Percentiles rank a stretch among this genome's conserved stretches.
phyloP scores from a whole-genome alignment of 2,113 vertebrate genomes.

The Neofelis nebulosa region DNA sequence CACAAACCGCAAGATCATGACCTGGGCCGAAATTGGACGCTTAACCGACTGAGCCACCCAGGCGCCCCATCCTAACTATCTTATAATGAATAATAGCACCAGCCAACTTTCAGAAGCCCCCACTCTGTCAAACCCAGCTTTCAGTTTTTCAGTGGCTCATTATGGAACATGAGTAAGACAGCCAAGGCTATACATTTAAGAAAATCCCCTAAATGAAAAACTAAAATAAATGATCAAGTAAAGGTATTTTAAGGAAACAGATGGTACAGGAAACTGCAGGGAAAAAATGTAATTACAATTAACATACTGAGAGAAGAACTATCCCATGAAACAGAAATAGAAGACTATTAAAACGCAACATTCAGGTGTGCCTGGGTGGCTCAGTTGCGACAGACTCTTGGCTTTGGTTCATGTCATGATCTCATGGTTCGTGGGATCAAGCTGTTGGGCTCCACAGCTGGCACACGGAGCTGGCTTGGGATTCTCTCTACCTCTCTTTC shows the following conservation, averaged over 20 bases:
- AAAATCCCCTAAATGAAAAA: conserved; percentile 41
- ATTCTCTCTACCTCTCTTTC: no score
- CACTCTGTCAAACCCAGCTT: neutral
- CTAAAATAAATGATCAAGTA: conserved; percentile 10
- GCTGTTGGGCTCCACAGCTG: no score
- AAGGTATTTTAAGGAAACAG: conserved; percentile 28
- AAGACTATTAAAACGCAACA: neutral
- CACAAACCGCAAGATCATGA: no score
- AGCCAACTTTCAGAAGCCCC: neutral
- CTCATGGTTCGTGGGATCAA: neutral
- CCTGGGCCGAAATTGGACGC: no score
- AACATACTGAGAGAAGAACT: conserved; percentile 6
- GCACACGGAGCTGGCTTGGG: no score
- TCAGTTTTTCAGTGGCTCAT: neutral
- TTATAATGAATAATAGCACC: neutral
- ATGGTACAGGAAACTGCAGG: neutral
- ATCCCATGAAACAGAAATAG: conserved; percentile 27
- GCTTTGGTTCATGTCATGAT: no score
- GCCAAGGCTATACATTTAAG: neutral
- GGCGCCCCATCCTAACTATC: neutral
- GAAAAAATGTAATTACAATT: neutral
- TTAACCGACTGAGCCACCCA: no score
- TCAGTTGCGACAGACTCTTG: neutral
- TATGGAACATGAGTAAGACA: neutral
- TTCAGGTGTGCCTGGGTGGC: neutral